Evolutionary conservation across 2,888 invertebrate genomes (phyloP), one percentile per base, ranked within the genome.

Genomic region (Eupithecia subumbrata): DNA sequence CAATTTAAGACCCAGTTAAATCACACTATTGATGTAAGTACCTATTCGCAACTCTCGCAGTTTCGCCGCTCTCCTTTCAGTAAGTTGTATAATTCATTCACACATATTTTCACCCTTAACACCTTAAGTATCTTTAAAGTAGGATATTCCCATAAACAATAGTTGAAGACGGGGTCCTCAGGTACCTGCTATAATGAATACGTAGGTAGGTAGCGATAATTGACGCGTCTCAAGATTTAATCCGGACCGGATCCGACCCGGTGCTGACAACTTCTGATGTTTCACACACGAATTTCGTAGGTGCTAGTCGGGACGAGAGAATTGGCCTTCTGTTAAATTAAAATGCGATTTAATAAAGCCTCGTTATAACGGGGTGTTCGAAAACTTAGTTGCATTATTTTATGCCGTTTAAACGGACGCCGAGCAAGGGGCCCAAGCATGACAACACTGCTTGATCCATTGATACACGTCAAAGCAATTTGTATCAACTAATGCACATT

Each of bases 191-290:
- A 22, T 88, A 89, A 89, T 90, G 86, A 88, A 87, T 87, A 85
- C 85, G 87, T 84, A 87, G 86, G 86, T 83, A 60, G 56, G 56
- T 11, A 9, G 84, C 85, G 86, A 86, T 90, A 91, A 90, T 91
- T 90, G 91, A 90, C 90, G 89, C 88, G 88, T 90, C 86, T 86
- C 78, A 83, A 82, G 86, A 85, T 85, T 86, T 88, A 85, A 88
- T 87, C 88, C 83, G 82, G 82, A 84, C 88, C 83, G 82, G 82
- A 84, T 84, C 84, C 82, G 82, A 88, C 86, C 68, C 43, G 87
- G 52, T 88, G 87, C 85, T 86, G 84, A 86, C 86, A 90, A 90
- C 89, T 90, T 89, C 88, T 89, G 90, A 92, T 91, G 90, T 91
- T 91, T 91, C 90, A 87, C 90, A 89, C 89, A 87, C 86, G 85